Evolutionary conservation across 2,797 vertebrate species (phyloP), one percentile per base, ranked within the genome.

Genomic region (Pitangus sulphuratus): DNA sequence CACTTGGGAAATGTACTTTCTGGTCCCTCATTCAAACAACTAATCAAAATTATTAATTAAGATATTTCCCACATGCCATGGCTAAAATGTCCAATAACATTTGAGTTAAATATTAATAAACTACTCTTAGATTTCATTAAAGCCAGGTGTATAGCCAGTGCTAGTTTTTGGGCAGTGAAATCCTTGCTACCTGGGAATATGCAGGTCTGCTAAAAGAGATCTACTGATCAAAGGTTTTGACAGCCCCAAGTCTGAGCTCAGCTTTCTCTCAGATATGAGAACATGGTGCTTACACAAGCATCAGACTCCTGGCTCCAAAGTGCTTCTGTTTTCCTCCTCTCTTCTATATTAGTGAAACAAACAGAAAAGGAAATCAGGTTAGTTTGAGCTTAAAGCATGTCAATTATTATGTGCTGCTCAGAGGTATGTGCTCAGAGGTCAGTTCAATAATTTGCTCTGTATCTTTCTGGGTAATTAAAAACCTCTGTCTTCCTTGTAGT

Each of bases 361-460:
- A 25, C 35, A 84, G 39, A 65, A 58, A 88, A 87, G 33, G 35
- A 48, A 91, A 91, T 78, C 51, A 83, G 22, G 66, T 78, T 61
- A 61, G 15, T 50, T 5, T 54, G 37, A 31, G 50, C 57, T 93
- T 58, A 72, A 84, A 93, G 50, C 44, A 69, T 8, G 16, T 37
- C 61, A 61, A 57, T 45, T 76, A 56, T 48, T 66, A 51, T 3
- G 15, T 88, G 66, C 57, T 88, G 65, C 45, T 86, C 56, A 78
- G 7, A 80, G 56, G 30, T 79, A 48, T 15, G 21, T 66, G 26
- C 30, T 76, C 79, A 44, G 50, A 89, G 58, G 51, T 53, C 35
- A 57, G 37, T 58, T 87, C 48, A 66, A 1, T 57, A 72, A 87
- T 72, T 72, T 95, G 54, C 33, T 82, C 83, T 69, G 26, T 35